Evolutionary conservation across 2,797 vertebrate species (phyloP), one percentile per base, ranked within the genome.

Genomic region (Tadarida brasiliensis): DNA sequence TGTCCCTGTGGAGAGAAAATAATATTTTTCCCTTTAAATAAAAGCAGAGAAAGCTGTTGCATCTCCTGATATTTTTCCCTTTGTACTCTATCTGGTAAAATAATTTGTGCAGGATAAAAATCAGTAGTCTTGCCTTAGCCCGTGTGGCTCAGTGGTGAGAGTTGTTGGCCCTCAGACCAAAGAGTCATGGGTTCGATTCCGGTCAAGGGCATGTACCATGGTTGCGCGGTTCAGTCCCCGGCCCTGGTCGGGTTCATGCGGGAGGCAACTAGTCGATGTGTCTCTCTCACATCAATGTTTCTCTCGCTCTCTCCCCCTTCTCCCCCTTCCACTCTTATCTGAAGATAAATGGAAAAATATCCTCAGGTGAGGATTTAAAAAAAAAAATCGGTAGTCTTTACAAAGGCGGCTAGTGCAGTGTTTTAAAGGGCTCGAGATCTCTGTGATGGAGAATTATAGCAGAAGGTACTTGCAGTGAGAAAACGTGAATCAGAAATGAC

Each of bases 401-500:
- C n/a, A 56, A 19, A 95, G 70, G 78, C 56, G 76, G 39, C 74
- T 44, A 24, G 19, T 78, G 68, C 7, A 2, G 35, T 49, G 39
- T 76, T 70, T 86, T 22, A 22, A 74, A 67, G 51, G n/a, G 44
- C 47, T 73, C 57, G 47, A 61, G 86, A 30, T 77, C 39, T 63
- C 35, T 17, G 71, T 70, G 83, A 16, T 61, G 19, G 76, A 59
- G 83, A 87, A 61, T 94, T 78, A 44, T 17, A 78, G 35, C 47
- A 63, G n/a, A 76, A 90, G 26, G 56, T 81, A 12, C 59, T 80
- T 86, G 65, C 80, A 70, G 28, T 88, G 44, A 87, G 84, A 96
- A 91, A 80, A 76, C 22, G 20, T 76, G 63, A 84, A 81, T 74
- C 20, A 59, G 59, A 94, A 49, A 90, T 61, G n/a, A 54, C 33